Evolutionary conservation across 2,797 vertebrate species (phyloP).

Genomic region (Helostoma temminkii): DNA sequence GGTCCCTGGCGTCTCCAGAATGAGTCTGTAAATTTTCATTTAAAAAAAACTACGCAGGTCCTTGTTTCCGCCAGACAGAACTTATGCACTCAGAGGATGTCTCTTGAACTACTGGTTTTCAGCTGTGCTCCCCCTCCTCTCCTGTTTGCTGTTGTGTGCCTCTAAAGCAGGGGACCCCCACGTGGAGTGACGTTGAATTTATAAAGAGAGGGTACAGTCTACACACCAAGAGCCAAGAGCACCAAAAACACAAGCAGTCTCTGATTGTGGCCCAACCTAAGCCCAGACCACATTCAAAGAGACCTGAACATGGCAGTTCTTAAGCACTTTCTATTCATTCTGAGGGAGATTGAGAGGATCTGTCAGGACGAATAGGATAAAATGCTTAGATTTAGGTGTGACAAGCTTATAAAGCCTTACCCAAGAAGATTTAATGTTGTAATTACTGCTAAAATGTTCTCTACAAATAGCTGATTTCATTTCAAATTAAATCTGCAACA

Average conservation of each 20-base stretch:
- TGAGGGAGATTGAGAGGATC: not conserved
- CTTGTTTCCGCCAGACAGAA: too few relatives aligned
- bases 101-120: too few relatives aligned
- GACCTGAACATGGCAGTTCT: not conserved
- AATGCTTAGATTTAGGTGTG: not conserved
- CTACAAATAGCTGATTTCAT: not conserved
- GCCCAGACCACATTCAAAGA: not conserved
- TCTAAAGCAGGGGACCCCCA: too few relatives aligned
- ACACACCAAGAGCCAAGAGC: too few relatives aligned
- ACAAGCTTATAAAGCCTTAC: not conserved
- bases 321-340: not conserved
- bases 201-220: too few relatives aligned
- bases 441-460: not conserved
- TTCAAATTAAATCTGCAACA: not conserved
- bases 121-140: too few relatives aligned
- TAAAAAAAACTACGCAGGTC: too few relatives aligned
- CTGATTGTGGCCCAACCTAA: not conserved
- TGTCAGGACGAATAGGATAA: not conserved
- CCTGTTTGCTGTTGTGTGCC: too few relatives aligned
- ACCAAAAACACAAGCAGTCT: not conserved
- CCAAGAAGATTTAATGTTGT: not conserved
- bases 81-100: too few relatives aligned
- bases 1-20: too few relatives aligned
- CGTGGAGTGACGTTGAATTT: too few relatives aligned
- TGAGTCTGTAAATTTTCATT: too few relatives aligned